phyloP scores from a whole-genome alignment of 1,140 invertebrate species.

The Tenebrio molitor region DNA sequence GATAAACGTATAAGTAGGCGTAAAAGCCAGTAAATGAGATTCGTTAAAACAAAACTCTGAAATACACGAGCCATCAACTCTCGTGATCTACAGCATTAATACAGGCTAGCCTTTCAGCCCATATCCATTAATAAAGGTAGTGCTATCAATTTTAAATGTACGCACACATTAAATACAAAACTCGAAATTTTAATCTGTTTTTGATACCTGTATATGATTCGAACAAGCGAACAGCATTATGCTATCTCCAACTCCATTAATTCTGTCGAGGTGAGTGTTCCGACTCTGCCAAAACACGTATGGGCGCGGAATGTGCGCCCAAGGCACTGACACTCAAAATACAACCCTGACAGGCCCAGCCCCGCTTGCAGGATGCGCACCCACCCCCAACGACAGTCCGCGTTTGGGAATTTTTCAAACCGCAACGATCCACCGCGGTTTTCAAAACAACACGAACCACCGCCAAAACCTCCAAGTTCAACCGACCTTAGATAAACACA shows the following conservation, averaged over 20 bases:
- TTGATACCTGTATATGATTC: slow-evolving; percentile 59
- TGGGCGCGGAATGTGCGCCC: slow-evolving; percentile 40
- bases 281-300: slow-evolving; percentile 57
- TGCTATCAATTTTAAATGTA: slow-evolving; percentile 58
- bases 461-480: not conserved
- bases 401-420: not conserved
- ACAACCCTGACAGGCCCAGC: not conserved
- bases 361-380: not conserved
- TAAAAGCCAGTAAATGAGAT: slow-evolving; percentile 58
- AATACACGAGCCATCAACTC: slow-evolving; percentile 52
- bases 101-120: slow-evolving; percentile 49
- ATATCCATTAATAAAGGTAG: slow-evolving; percentile 58
- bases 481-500: slow-evolving; percentile 4
- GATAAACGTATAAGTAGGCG: slow-evolving; percentile 54
- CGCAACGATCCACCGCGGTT: not conserved
- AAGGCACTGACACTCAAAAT: slow-evolving; percentile 26
- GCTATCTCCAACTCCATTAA: slow-evolving; percentile 60
- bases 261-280: slow-evolving; percentile 52
- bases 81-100: slow-evolving; percentile 56
- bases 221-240: slow-evolving; percentile 62
- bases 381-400: not conserved
- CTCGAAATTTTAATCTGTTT: slow-evolving; percentile 61
- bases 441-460: not conserved
- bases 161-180: slow-evolving; percentile 54
- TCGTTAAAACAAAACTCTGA: slow-evolving; percentile 56